Conservation (phyloP, 2,797 vertebrate species). For the Bucorvus abyssinicus region DNA sequence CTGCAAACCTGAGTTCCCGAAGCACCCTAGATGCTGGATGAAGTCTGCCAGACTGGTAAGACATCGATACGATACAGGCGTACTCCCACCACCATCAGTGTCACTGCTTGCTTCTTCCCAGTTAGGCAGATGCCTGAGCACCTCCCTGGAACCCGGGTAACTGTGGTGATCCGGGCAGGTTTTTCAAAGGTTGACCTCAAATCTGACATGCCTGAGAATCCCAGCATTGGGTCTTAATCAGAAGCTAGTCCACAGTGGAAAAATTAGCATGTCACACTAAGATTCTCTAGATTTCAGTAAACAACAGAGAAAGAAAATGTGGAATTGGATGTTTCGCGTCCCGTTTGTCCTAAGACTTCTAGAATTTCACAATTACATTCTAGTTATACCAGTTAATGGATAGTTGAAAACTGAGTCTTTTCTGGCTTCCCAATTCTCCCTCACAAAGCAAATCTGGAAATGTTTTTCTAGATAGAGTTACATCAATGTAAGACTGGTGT, state of each 20-base stretch:
- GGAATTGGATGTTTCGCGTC: neutral
- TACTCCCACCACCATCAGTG: fast-evolving
- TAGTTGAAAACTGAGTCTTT: neutral
- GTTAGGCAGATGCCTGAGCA: neutral
- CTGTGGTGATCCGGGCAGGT: neutral
- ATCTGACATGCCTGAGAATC: neutral
- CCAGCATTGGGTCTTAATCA: neutral
- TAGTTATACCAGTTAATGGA: neutral
- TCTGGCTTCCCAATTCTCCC: neutral
- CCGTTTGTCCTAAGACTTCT: neutral
- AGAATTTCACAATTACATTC: neutral
- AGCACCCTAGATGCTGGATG: neutral
- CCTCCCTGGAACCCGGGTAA: neutral
- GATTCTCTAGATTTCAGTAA: neutral
- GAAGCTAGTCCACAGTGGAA: neutral
- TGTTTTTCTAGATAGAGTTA: neutral
- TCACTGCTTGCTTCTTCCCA: neutral
- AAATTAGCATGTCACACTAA: neutral
- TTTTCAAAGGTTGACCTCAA: neutral
- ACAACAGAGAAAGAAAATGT: neutral
- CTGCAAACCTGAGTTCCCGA: neutral
- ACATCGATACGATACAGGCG: neutral
- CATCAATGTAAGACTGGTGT: neutral
- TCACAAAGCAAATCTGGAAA: neutral
- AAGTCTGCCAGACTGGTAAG: neutral